These are phyloP conservation scores for Gortyna flavago DNA, from an alignment of 2,888 invertebrate genomes.

Conservation along the genomic window DNA sequence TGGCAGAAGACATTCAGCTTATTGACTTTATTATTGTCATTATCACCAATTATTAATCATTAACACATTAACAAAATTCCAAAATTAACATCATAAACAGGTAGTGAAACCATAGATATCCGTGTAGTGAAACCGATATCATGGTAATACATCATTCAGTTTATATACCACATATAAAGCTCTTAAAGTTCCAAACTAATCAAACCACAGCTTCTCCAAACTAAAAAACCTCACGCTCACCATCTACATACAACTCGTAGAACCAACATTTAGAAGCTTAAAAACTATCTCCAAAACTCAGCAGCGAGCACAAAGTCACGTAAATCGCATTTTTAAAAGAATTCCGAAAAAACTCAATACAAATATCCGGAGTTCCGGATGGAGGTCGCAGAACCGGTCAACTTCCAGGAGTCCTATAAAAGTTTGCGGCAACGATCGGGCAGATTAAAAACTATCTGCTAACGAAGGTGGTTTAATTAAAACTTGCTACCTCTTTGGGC, in stretches of 20 bases:
- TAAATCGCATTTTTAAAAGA: slow-evolving; percentile 60
- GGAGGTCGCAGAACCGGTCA: slow-evolving; percentile 33
- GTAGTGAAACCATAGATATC: background rate
- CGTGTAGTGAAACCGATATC: background rate
- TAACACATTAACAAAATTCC: too few species aligned
- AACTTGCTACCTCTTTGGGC: slow-evolving; percentile 64
- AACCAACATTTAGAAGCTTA: slow-evolving; percentile 43
- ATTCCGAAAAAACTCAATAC: slow-evolving; percentile 56
- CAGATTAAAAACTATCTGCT: slow-evolving; percentile 78
- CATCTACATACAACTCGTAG: slow-evolving; percentile 40
- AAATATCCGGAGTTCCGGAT: slow-evolving; percentile 49
- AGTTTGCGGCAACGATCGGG: slow-evolving; percentile 60
- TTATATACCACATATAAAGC: background rate
- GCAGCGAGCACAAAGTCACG: slow-evolving; percentile 48
- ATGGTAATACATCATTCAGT: background rate
- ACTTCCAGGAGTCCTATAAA: slow-evolving; percentile 54
- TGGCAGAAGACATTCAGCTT: background rate
- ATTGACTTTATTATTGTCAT: background rate
- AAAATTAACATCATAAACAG: background rate
- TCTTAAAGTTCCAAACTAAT: background rate
- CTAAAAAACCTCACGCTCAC: background rate
- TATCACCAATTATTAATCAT: background rate
- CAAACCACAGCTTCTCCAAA: background rate
- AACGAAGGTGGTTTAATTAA: slow-evolving; percentile 77
- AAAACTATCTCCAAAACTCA: slow-evolving; percentile 49